Percentiles rank a stretch among this genome's conserved stretches.
Conservation (phyloP, 2,888 invertebrate species). For the Entomobrya multifasciata region DNA sequence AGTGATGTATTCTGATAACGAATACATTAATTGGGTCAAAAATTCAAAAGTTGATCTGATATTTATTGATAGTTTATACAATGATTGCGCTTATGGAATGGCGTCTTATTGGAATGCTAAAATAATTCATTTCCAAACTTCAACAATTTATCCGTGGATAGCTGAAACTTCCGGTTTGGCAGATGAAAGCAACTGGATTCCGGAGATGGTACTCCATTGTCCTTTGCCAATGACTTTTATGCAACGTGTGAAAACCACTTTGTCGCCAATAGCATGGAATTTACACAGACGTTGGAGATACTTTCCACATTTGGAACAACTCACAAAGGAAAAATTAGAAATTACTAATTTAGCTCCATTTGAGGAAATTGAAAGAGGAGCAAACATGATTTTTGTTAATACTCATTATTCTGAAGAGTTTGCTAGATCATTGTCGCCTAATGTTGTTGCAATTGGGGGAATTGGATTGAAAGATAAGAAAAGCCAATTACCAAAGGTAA, state of each 20-base stretch:
- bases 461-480: slow-evolving; percentile 36
- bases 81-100: slow-evolving; percentile 72
- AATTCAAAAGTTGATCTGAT: slow-evolving; percentile 56
- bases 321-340: slow-evolving; percentile 2
- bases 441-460: slow-evolving; percentile 40
- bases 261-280: slow-evolving; percentile 58
- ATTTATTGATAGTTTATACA: slow-evolving; percentile 62
- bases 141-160: slow-evolving; percentile 43
- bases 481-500: slow-evolving; percentile 56
- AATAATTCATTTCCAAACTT: slow-evolving; percentile 31
- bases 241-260: slow-evolving; percentile 59
- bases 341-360: slow-evolving; percentile 23
- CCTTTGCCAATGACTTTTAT: slow-evolving; percentile 59
- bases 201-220: slow-evolving; percentile 56
- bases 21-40: slow-evolving; percentile 65
- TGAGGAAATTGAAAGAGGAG: slow-evolving; percentile 37
- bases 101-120: slow-evolving; percentile 32
- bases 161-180: slow-evolving; percentile 29
- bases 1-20: slow-evolving; percentile 38
- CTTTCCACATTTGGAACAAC: slow-evolving; percentile 29
- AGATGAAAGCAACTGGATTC: slow-evolving; percentile 49
- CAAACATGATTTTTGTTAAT: slow-evolving; percentile 27
- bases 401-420: too few species aligned
- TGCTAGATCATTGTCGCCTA: slow-evolving; percentile 39
- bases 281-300: slow-evolving; percentile 27